These are phyloP conservation scores for Castor canadensis DNA, from an alignment of 2,113 vertebrate species.

Conservation along the genomic window DNA sequence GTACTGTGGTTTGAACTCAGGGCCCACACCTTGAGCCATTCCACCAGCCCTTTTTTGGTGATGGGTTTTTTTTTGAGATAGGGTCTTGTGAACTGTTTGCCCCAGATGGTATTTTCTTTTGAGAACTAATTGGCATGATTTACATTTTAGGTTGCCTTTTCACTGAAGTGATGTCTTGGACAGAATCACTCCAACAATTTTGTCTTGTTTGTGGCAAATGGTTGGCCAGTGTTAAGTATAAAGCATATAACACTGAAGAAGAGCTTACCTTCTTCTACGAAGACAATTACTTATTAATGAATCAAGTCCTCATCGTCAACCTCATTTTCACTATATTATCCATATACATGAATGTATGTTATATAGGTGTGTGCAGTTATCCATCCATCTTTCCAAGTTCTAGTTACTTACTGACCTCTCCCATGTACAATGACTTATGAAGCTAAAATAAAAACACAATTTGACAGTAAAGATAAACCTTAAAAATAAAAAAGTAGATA, in stretches of 20 bases:
- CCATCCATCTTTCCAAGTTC: neutral
- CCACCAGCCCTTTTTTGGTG: too few species aligned
- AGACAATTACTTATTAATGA: neutral
- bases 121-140: neutral
- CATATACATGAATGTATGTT: neutral
- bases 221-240: neutral
- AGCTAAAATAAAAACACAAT: conserved; percentile 5
- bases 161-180: neutral
- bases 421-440: neutral
- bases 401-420: neutral
- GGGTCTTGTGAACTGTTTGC: too few species aligned
- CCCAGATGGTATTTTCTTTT: too few species aligned
- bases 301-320: neutral
- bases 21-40: too few species aligned
- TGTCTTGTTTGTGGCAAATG: neutral
- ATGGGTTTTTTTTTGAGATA: too few species aligned
- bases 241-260: neutral
- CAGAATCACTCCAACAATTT: neutral
- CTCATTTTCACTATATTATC: neutral
- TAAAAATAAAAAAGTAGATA: neutral
- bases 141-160: conserved; percentile 32
- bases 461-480: neutral
- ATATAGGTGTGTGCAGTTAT: neutral
- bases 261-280: neutral
- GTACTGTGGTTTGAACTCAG: too few species aligned